phyloP scores from a whole-genome alignment of 2,888 invertebrate species.

The Amphipoea lucens region DNA sequence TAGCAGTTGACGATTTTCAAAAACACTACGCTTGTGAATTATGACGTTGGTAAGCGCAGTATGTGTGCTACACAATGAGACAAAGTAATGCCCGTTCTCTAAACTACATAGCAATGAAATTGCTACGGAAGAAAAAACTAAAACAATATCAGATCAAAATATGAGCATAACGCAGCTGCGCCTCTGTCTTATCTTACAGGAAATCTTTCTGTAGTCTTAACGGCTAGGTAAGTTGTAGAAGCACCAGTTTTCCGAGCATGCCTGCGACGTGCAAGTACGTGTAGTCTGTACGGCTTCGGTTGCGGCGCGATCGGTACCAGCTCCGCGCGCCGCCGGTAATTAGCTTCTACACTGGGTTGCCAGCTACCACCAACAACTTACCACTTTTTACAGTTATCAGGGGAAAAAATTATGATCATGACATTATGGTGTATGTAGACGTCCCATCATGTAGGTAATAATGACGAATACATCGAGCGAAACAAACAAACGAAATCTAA shows the following conservation, averaged over 20 bases:
- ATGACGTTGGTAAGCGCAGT: background rate
- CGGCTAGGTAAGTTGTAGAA: background rate
- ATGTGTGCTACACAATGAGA: background rate
- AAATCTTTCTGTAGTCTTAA: too few relatives aligned
- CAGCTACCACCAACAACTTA: constrained; percentile 1
- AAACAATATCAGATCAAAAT: background rate
- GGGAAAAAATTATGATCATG: background rate
- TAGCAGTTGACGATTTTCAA: background rate
- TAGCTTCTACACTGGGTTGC: constrained; percentile 56
- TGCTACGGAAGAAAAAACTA: background rate
- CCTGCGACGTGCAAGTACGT: constrained; percentile 33
- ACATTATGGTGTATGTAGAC: background rate
- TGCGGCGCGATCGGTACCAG: constrained; percentile 61
- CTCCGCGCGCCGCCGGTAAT: constrained; percentile 56
- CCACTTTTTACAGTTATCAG: background rate
- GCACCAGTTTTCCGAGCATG: background rate
- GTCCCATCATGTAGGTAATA: background rate
- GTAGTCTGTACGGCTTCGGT: constrained; percentile 40
- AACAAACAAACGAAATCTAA: background rate
- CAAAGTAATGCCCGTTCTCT: background rate
- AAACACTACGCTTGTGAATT: background rate
- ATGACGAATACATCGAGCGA: background rate
- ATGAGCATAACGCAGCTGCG: background rate
- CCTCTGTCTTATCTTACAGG: background rate
- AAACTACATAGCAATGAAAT: background rate